A percentile compares a stretch with the other conserved stretches of the same genome.
phyloP scores from a whole-genome alignment of 2,113 vertebrate genomes.

The Dicerorhinus sumatrensis region DNA sequence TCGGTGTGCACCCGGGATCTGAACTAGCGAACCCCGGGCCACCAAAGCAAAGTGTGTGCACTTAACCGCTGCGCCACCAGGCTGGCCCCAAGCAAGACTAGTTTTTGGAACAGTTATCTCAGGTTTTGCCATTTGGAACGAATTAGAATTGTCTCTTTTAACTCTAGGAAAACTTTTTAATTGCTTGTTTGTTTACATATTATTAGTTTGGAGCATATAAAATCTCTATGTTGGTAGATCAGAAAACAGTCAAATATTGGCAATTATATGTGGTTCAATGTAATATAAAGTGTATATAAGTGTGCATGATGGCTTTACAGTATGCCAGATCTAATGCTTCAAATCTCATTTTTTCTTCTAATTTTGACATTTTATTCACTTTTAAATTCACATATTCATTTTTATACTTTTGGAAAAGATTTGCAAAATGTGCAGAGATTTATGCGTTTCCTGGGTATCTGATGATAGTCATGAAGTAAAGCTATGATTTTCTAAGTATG shows the following conservation, averaged over 20 bases:
- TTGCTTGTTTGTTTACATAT: background rate
- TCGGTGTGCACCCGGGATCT: too few species aligned
- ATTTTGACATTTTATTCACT: background rate
- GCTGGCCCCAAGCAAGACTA: too few species aligned
- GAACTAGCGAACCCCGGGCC: too few species aligned
- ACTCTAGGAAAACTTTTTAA: background rate
- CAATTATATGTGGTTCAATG: background rate
- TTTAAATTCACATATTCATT: background rate
- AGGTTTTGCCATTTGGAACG: conserved; percentile 4
- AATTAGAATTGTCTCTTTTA: background rate
- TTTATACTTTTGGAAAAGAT: conserved; percentile 31
- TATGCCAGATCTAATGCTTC: background rate
- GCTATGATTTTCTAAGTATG: background rate
- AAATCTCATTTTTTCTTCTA: background rate
- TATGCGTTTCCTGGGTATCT: background rate
- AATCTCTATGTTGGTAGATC: background rate
- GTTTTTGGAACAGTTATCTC: background rate
- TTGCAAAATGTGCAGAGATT: background rate
- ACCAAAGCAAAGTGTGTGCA: too few species aligned
- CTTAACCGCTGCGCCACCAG: too few species aligned
- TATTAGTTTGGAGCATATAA: background rate
- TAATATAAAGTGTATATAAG: background rate
- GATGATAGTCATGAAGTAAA: background rate
- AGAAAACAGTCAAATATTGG: background rate
- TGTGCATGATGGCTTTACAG: background rate